Base-by-base conservation (phyloP, 2,113 vertebrate genomes). In the Cyanoliseus patagonus region DNA sequence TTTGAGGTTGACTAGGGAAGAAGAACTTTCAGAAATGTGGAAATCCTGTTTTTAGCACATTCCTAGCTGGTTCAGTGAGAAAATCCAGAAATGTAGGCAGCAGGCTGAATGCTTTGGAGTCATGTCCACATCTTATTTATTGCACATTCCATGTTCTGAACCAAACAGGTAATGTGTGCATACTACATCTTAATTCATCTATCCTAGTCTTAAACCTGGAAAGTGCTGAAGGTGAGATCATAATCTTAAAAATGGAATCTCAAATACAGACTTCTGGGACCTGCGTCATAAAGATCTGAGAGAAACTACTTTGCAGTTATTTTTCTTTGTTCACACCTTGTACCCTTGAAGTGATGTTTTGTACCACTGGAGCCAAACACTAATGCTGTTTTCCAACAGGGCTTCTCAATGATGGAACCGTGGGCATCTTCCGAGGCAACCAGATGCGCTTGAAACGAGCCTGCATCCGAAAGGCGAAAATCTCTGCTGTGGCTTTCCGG, bases 401-500 rank as follows among this genome's bases (percentile, higher is more conserved):
- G 88, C 97, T 99, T n/a, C 93, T 99, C 88, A 99, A 99, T 4
- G 99, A 99, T 97, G 99, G 98, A 62, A 99, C 99, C 0, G 99
- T 99, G 94, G 99, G 99, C 52, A 99, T 99, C 68, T 99, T 99
- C 97, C 98, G 99, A 35, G 99, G 98, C 82, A 98, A 98, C 53
- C 98, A 99, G 95, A 98, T 99, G 96, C 98, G 99, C 19, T 92
- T 99, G 97, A 99, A 99, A 77, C 97, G 99, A 31, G 99, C 99
- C 78, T 99, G 99, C 77, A 98, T 99, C 96, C 99, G 99, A 37
- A 99, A 99, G 37, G 99, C 99, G 0, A 99, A 99, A 16, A 99
- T 99, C 95, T 99, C 99, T 1, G 99, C 99, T 1, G 99, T 99
- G 97, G 99, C 99, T 78, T 99, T 99, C 95, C 98, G 98, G 95